Evolutionary conservation across 2,888 invertebrate genomes (phyloP), one percentile per base, ranked within the genome.

Genomic region (Lithophane semibrunnea): DNA sequence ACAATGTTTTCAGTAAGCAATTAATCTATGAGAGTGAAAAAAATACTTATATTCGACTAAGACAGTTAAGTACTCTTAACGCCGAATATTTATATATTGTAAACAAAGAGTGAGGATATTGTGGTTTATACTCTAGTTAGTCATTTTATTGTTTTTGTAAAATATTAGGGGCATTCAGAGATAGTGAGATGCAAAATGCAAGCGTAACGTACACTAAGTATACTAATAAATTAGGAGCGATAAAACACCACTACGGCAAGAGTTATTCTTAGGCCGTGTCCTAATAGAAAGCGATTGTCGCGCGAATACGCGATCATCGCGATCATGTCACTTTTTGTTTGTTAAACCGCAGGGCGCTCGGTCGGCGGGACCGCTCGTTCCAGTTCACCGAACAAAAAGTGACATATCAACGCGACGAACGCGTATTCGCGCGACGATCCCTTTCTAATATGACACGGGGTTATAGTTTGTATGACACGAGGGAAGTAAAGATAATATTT

Each of bases 51-150:
- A 61, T 54, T 63, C 24, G 24, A 63, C 16, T 74, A 73, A 80
- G 61, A 79, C 71, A 80, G 18, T 49, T 60, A 61, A 29, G 47
- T 74, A 73, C 56, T 56, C 16, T 37, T 61, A 77, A 52, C 8
- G 58, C 37, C 61, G 21, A 77, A 63, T 76, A 52, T 54, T 68
- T 47, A n/a, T 52, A 60, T 47, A 65, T 56, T 78, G 58, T 64
- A 81, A 79, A 81, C 44, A 73, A 80, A 64, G 37, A 80, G 78
- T 83, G 42, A 66, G 24, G 29, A 80, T 77, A 56, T 44, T 77
- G 49, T 69, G 42, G 63, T 76, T 61, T 70, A 61, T 77, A 82
- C 66, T 44, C 49, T 82, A 75, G 82, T 54, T 66, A 13, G 13
- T 83, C 68, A 44, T 65, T 78, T 49, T 42, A 82, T 64, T 58